A percentile compares a stretch with the other conserved stretches of the same genome.
Evolutionary conservation across 2,113 vertebrate species (phyloP).

Genomic region (Dolichallabes microphthalmus): DNA sequence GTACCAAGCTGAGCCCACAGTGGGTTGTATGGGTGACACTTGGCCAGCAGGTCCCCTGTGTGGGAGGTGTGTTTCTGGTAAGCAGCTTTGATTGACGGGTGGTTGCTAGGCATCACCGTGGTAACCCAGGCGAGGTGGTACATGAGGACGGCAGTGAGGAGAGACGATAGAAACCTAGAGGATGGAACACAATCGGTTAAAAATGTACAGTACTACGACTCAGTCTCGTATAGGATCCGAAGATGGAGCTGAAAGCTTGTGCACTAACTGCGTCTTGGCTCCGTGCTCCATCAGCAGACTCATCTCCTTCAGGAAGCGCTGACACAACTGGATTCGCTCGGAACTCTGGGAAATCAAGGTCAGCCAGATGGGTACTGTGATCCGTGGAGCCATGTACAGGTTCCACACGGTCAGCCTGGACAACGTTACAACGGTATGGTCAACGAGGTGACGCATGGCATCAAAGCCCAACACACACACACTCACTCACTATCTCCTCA

Average conservation of each 20-base stretch:
- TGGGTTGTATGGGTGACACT: conserved; percentile 85
- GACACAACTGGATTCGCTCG: conserved; percentile 80
- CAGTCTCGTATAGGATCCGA: too few relatives aligned
- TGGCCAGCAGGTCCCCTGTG: conserved; percentile 79
- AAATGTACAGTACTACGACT: background rate
- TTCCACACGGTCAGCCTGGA: conserved; percentile 82
- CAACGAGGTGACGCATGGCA: background rate
- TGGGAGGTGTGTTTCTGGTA: conserved; percentile 81
- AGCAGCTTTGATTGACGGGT: conserved; percentile 77
- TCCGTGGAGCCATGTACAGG: conserved; percentile 83
- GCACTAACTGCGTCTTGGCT: conserved; percentile 83
- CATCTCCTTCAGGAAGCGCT: conserved; percentile 82
- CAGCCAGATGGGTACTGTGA: conserved; percentile 85
- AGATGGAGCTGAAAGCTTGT: background rate
- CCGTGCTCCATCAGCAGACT: conserved; percentile 79
- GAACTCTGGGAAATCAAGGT: conserved; percentile 81
- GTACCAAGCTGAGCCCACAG: conserved; percentile 87
- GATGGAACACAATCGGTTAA: background rate
- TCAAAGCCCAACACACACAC: background rate
- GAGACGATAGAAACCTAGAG: conserved; percentile 81
- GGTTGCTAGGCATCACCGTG: conserved; percentile 85
- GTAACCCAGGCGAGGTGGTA: conserved; percentile 88
- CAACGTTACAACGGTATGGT: background rate
- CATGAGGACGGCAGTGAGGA: conserved; percentile 83
- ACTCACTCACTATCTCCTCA: conserved; percentile 54